These are phyloP conservation scores for Procapra przewalskii DNA, from an alignment of 2,113 vertebrate genomes.

Conservation along the genomic window DNA sequence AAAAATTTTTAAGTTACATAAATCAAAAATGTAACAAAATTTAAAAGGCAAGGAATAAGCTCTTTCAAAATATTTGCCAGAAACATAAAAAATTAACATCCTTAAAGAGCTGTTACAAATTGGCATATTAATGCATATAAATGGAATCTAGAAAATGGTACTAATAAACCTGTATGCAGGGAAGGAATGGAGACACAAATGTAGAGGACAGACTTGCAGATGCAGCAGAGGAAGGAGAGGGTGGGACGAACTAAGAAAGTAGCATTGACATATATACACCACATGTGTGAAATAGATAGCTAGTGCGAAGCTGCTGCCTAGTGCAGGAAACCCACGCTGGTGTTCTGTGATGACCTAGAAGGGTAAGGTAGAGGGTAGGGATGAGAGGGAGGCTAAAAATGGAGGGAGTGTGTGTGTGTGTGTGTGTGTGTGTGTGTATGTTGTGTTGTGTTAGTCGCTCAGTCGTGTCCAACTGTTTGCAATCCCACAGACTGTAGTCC, in stretches of 20 bases:
- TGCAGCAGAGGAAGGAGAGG: neutral
- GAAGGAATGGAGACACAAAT: neutral
- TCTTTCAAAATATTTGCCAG: neutral
- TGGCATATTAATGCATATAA: neutral
- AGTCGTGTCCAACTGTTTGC: neutral
- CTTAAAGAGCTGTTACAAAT: neutral
- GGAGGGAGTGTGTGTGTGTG: neutral
- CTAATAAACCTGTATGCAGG: neutral
- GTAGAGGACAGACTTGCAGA: neutral
- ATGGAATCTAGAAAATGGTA: neutral
- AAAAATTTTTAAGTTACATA: neutral
- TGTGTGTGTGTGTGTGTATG: rapidly evolving
- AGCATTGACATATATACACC: neutral
- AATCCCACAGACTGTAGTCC: neutral
- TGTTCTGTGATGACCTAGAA: neutral
- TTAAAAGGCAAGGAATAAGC: neutral
- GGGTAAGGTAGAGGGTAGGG: neutral
- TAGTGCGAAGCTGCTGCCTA: neutral
- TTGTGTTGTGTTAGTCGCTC: neutral
- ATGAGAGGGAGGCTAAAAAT: neutral
- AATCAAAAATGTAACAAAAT: constrained; percentile 19
- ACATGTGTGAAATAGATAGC: neutral
- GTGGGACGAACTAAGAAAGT: neutral
- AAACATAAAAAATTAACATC: neutral
- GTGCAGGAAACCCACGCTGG: neutral